Evolutionary conservation across 2,888 invertebrate genomes (phyloP), one percentile per base, ranked within the genome.

Genomic region (Tiliacea citrago): DNA sequence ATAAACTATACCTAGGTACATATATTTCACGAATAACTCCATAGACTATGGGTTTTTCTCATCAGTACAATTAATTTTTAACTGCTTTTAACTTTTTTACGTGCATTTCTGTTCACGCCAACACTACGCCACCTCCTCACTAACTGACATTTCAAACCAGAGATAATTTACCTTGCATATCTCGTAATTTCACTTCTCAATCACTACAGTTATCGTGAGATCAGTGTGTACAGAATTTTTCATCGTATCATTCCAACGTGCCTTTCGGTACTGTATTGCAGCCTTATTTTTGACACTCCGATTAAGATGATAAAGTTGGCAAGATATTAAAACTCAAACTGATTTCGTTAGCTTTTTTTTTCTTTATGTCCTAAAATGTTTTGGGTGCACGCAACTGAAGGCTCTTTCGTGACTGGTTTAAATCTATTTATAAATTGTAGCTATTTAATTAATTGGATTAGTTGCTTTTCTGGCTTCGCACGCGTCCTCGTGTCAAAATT

Each of bases 281-380:
- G 80, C 84, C 88, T 84, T 72, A 72, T 89, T 90, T 86, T 88
- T 91, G 92, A 91, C 92, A 90, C 83, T 78, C 73, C 88, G 90
- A 91, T 92, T 88, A 88, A 85, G 78, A 88, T 90, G 92, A 93
- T 93, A 90, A 91, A 92, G 77, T 79, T 88, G 73, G 77, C 79
- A 71, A 81, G 67, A 80, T 86, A 71, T 77, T 76, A 63, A 69
- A 80, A 77, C 61, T 78, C 42, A 29, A 6, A 78, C 70, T 66
- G 79, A 85, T 81, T 77, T 63, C 65, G 47, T 72, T 73, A 49
- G n/a, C 67, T 53, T 77, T 53, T 47, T 69, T 66, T 45, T 57
- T 65, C n/a, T n/a, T 51, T 3, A 49, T 55, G 16, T 16, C 0
- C 13, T 1, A 65, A 21, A 68, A 42, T 1, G 39, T 62, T 49